phyloP scores from a whole-genome alignment of 2,113 vertebrate genomes.

The Perognathus longimembris region DNA sequence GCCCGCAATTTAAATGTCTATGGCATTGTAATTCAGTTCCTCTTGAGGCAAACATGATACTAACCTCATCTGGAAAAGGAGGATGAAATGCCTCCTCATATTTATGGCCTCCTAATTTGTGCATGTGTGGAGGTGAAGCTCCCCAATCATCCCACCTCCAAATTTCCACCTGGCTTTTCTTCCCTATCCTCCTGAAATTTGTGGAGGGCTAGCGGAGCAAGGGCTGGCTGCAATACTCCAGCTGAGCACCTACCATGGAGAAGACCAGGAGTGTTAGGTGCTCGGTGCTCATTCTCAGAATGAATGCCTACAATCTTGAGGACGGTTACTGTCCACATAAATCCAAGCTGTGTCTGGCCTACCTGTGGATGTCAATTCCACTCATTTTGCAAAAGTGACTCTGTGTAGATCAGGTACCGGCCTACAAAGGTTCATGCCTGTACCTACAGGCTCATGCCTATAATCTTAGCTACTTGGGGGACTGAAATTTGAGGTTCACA shows the following conservation, averaged over 20 bases:
- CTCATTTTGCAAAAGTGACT: not conserved
- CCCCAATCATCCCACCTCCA: conserved; percentile 1
- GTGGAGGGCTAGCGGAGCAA: not conserved
- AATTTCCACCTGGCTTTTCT: conserved; percentile 23
- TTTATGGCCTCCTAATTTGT: conserved; percentile 46
- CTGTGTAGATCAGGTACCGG: too few relatives aligned
- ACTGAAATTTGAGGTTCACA: too few relatives aligned
- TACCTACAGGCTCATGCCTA: too few relatives aligned
- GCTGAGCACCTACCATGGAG: not conserved
- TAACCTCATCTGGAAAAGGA: conserved; percentile 59
- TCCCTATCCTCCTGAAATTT: not conserved
- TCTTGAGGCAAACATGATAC: conserved; percentile 71
- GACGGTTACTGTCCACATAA: not conserved
- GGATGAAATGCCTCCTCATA: conserved; percentile 53
- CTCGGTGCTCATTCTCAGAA: not conserved
- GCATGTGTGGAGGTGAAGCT: not conserved
- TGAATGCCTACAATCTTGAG: not conserved
- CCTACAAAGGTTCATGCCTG: too few relatives aligned
- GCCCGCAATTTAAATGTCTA: conserved; percentile 80
- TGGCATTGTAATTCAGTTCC: conserved; percentile 73
- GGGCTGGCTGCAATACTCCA: too few relatives aligned
- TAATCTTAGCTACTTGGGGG: too few relatives aligned
- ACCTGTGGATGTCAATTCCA: not conserved
- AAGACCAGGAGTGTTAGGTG: not conserved
- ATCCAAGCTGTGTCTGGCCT: not conserved